A percentile compares a stretch with the other conserved stretches of the same genome.
Evolutionary conservation across 92 coral and sea anemone species (phyloP).

Genomic region (Zoanthus gigantus): DNA sequence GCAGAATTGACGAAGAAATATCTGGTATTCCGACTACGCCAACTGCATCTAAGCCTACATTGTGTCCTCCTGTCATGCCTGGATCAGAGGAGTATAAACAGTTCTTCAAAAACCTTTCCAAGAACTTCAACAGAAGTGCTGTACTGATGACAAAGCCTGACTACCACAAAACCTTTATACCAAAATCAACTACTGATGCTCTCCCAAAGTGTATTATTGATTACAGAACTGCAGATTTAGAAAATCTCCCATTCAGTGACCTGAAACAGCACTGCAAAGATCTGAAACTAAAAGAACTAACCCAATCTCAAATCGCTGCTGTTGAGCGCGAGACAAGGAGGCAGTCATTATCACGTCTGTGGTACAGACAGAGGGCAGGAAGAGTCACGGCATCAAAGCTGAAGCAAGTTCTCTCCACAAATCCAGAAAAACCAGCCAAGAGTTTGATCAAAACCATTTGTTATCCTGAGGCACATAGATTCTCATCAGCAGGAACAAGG

Average conservation of each 20-base stretch:
- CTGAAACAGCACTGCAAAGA: slow-evolving; percentile 5
- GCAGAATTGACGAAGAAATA: neutral
- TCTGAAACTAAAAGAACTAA: slow-evolving; percentile 5
- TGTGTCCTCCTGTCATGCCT: slow-evolving; percentile 29
- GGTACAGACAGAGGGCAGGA: slow-evolving; percentile 51
- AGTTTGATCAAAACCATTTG: slow-evolving; percentile 38
- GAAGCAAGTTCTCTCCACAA: slow-evolving; percentile 40
- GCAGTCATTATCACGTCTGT: slow-evolving; percentile 35
- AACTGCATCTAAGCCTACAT: slow-evolving; percentile 4
- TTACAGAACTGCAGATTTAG: slow-evolving; percentile 39
- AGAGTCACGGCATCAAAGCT: slow-evolving; percentile 44
- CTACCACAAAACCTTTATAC: slow-evolving; percentile 38
- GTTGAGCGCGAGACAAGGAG: slow-evolving; percentile 43
- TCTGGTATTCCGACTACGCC: neutral
- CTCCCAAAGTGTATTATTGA: slow-evolving; percentile 47
- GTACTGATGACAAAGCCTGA: slow-evolving; percentile 31
- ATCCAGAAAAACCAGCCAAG: slow-evolving; percentile 31
- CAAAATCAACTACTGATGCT: slow-evolving; percentile 45
- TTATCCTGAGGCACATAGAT: slow-evolving; percentile 43
- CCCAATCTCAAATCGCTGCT: slow-evolving; percentile 24
- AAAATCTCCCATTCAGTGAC: slow-evolving; percentile 42
- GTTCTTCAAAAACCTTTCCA: slow-evolving; percentile 42
- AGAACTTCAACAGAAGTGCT: slow-evolving; percentile 42
- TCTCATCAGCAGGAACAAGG: slow-evolving; percentile 15
- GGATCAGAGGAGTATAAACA: slow-evolving; percentile 30